phyloP scores from a whole-genome alignment of 1,140 invertebrate species.

The Sycophaga agraensis region DNA sequence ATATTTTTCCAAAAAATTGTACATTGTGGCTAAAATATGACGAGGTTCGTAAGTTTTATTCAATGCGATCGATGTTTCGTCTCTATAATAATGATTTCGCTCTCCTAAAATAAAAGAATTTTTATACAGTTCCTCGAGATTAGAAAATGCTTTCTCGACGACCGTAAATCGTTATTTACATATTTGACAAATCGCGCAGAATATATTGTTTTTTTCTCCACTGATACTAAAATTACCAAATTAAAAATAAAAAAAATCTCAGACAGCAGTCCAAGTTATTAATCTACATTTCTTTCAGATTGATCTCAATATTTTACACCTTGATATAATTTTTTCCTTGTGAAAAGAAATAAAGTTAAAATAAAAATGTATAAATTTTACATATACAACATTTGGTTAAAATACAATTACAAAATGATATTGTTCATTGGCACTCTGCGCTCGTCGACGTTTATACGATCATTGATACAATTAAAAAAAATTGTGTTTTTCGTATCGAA shows the following conservation, averaged over 20 bases:
- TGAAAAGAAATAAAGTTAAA: conserved; percentile 29
- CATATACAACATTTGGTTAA: conserved; percentile 30
- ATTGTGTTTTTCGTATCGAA: conserved; percentile 7
- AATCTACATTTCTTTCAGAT: conserved; percentile 22
- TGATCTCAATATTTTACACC: conserved; percentile 28
- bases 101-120: conserved; percentile 28
- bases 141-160: conserved; percentile 11
- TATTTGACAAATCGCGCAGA: conserved; percentile 30
- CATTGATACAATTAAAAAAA: conserved; percentile 21
- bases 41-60: conserved; percentile 20
- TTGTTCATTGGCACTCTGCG: conserved; percentile 32
- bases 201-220: conserved; percentile 12
- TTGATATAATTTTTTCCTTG: conserved; percentile 16
- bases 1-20: conserved; percentile 25
- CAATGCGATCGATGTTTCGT: conserved; percentile 9
- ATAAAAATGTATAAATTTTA: conserved; percentile 32
- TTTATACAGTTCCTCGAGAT: conserved; percentile 18
- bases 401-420: conserved; percentile 29
- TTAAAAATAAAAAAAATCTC: conserved; percentile 25
- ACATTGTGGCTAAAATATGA: conserved; percentile 28
- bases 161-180: conserved; percentile 26
- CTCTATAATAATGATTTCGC: conserved; percentile 19
- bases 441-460: conserved; percentile 22
- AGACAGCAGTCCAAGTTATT: conserved; percentile 7
- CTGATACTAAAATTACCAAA: conserved; percentile 29